These are phyloP conservation scores for Lycia hirtaria DNA, from an alignment of 2,888 invertebrate species.

Conservation along the genomic window DNA sequence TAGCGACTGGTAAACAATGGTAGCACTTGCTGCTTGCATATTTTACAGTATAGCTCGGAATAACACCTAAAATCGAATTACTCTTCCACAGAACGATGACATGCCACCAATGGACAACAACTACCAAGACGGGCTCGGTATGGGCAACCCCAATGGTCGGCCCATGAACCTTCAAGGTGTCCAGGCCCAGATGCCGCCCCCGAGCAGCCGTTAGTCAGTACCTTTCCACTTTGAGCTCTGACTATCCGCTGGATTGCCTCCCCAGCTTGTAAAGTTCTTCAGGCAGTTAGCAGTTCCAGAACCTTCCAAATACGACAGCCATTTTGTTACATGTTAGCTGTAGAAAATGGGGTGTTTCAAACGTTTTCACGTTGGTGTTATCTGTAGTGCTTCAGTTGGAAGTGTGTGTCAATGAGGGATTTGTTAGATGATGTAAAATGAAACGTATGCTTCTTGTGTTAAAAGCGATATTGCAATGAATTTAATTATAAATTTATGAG, in stretches of 20 bases:
- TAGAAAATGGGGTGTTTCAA: slow-evolving; percentile 1
- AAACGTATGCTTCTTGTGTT: neutral
- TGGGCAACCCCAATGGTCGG: slow-evolving; percentile 81
- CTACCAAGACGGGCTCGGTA: slow-evolving; percentile 85
- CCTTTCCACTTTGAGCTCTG: neutral
- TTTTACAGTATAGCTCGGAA: too few species aligned
- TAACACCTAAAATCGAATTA: too few species aligned
- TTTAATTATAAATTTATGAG: too few species aligned
- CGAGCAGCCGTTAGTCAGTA: slow-evolving; percentile 70
- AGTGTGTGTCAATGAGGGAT: neutral
- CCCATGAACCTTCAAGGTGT: slow-evolving; percentile 82
- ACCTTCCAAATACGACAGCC: neutral
- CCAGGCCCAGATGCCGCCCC: slow-evolving; percentile 79
- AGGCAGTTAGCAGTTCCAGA: neutral
- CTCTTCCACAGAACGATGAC: slow-evolving; percentile 88
- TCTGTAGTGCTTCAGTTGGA: neutral
- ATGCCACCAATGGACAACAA: slow-evolving; percentile 90
- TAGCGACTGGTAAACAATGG: too few species aligned
- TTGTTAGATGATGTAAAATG: neutral
- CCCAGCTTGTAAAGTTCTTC: slow-evolving; percentile 3
- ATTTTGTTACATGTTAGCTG: slow-evolving; percentile 12
- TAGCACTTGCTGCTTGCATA: too few species aligned
- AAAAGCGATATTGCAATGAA: neutral
- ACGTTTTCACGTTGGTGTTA: slow-evolving; percentile 4
- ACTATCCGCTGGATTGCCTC: slow-evolving; percentile 20